These are phyloP conservation scores for Tineola bisselliella DNA, from an alignment of 2,888 invertebrate genomes.

Conservation along the genomic window DNA sequence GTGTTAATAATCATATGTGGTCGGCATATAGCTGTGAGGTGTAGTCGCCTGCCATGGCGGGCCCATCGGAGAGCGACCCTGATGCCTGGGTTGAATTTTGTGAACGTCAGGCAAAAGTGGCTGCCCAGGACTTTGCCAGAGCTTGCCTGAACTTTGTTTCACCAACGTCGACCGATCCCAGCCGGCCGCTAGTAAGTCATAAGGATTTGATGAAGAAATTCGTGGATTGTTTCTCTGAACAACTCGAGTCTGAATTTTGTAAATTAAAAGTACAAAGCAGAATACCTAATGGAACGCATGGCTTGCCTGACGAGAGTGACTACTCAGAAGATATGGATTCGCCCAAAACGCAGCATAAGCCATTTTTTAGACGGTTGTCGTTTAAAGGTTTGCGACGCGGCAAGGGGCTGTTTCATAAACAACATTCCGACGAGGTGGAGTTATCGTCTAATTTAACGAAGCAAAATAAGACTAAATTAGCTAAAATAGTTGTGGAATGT, in stretches of 20 bases:
- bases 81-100: constrained; percentile 86
- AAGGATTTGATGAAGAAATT: constrained; percentile 84
- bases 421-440: constrained; percentile 88
- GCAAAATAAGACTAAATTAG: constrained; percentile 84
- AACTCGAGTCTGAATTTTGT: constrained; percentile 83
- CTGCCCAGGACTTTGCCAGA: constrained; percentile 89
- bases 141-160: constrained; percentile 83
- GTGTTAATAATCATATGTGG: not conserved
- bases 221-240: constrained; percentile 83
- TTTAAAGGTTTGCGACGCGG: constrained; percentile 87
- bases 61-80: constrained; percentile 70
- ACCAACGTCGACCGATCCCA: constrained; percentile 73
- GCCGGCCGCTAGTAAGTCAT: constrained; percentile 74
- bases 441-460: constrained; percentile 72
- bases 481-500: constrained; percentile 93
- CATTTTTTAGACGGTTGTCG: constrained; percentile 86
- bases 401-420: constrained; percentile 87
- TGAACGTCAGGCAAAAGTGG: constrained; percentile 85
- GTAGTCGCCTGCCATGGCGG: constrained; percentile 39
- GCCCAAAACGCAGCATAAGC: constrained; percentile 82
- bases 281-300: constrained; percentile 44
- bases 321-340: constrained; percentile 83
- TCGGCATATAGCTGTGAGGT: constrained; percentile 21
- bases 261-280: constrained; percentile 55
- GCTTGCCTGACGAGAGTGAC: constrained; percentile 70